Percentiles rank a stretch among this genome's conserved stretches.
phyloP scores from a whole-genome alignment of 2,797 vertebrate species.

The Bovichtus variegatus region DNA sequence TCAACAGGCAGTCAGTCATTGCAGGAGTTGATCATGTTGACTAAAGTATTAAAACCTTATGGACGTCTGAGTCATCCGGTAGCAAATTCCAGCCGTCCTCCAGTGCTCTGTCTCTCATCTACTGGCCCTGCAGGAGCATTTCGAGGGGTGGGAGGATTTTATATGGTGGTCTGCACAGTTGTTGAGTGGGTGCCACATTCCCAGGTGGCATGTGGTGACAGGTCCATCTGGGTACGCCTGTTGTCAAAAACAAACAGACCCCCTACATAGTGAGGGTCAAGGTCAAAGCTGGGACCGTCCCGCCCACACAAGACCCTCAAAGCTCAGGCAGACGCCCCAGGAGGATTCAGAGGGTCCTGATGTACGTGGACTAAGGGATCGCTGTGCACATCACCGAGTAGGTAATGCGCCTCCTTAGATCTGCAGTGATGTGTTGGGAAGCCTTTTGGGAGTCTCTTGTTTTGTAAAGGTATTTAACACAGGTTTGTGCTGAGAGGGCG shows the following conservation, averaged over 20 bases:
- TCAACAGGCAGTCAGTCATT: not conserved
- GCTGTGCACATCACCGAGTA: conserved; percentile 30
- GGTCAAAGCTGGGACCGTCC: conserved; percentile 67
- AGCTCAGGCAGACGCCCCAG: conserved; percentile 43
- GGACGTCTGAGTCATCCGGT: conserved; percentile 40
- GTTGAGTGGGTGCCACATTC: conserved; percentile 88
- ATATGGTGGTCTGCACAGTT: conserved; percentile 67
- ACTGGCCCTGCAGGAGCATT: conserved; percentile 19
- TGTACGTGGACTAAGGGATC: conserved; percentile 33
- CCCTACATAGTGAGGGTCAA: conserved; percentile 66
- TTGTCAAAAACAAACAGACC: conserved; percentile 77
- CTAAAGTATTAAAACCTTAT: conserved; percentile 14
- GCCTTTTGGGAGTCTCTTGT: conserved; percentile 53
- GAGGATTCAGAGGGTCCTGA: conserved; percentile 47
- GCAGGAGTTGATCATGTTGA: conserved; percentile 7
- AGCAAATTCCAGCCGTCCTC: conserved; percentile 47
- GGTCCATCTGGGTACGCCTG: conserved; percentile 75
- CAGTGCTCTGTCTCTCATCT: conserved; percentile 40
- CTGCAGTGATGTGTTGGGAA: conserved; percentile 11
- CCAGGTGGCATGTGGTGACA: conserved; percentile 86
- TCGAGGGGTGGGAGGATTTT: conserved; percentile 44
- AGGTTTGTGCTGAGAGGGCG: not conserved
- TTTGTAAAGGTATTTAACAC: conserved; percentile 64
- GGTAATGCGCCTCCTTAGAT: conserved; percentile 46
- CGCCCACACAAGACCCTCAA: conserved; percentile 50